Conservation (phyloP, 2,797 vertebrate genomes). For the Tangara arthus region DNA sequence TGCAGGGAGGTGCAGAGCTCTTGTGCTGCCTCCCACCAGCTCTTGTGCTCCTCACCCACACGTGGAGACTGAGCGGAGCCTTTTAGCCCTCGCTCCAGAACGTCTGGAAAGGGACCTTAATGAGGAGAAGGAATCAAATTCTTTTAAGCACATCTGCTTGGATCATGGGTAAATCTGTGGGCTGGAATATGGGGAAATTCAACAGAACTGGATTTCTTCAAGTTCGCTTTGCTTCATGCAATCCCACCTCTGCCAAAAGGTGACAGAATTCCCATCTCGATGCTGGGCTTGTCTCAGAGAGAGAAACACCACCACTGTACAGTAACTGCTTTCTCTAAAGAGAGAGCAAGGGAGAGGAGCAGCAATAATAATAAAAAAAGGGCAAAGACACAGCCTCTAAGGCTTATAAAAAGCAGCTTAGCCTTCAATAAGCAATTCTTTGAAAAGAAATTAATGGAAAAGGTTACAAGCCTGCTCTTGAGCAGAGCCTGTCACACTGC, state of each 20-base stretch:
- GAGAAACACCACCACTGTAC: neutral
- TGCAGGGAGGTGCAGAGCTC: neutral
- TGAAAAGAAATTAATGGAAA: constrained; percentile 63
- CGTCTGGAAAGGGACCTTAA: neutral
- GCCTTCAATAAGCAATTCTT: constrained; percentile 49
- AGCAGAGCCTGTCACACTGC: neutral
- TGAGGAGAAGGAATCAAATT: neutral
- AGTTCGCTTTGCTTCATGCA: neutral
- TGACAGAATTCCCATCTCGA: neutral
- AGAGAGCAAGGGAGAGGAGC: neutral
- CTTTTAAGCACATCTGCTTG: neutral
- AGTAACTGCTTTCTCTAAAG: neutral
- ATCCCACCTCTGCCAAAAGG: neutral
- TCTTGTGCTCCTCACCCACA: neutral
- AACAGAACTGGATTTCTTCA: neutral
- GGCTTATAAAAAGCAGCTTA: constrained; percentile 51
- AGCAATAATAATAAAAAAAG: constrained; percentile 20
- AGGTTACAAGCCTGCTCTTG: constrained; percentile 39
- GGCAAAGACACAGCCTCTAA: constrained; percentile 23
- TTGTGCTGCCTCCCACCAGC: neutral
- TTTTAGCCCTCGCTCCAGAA: neutral
- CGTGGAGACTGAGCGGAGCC: neutral
- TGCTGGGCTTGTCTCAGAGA: neutral
- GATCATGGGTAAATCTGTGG: neutral
- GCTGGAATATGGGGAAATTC: neutral